phyloP scores from a whole-genome alignment of 2,113 vertebrate genomes.

The Nettapus auritus region DNA sequence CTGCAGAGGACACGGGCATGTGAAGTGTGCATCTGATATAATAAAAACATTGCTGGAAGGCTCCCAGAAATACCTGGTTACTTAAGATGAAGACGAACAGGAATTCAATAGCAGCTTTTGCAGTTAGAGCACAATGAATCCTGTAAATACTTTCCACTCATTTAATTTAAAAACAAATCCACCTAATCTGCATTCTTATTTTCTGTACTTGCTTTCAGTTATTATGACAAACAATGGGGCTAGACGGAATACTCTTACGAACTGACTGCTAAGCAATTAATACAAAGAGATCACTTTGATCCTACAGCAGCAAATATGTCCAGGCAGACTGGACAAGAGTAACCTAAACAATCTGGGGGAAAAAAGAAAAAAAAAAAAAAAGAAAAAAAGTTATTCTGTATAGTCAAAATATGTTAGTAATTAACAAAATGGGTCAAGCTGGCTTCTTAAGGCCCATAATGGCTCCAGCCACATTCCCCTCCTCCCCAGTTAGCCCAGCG shows the following conservation, averaged over 20 bases:
- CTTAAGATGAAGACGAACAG: background rate
- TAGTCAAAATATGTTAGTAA: background rate
- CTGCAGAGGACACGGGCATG: background rate
- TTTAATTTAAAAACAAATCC: slow-evolving; percentile 1
- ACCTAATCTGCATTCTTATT: background rate
- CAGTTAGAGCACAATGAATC: background rate
- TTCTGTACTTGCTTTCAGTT: background rate
- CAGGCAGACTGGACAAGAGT: background rate
- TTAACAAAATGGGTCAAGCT: background rate
- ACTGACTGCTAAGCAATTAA: background rate
- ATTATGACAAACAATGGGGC: background rate
- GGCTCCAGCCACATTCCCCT: background rate
- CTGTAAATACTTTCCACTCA: background rate
- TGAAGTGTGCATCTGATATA: background rate
- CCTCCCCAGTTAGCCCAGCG: background rate
- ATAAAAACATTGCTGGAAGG: background rate
- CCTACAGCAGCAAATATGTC: background rate
- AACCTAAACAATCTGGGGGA: background rate
- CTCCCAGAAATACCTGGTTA: background rate
- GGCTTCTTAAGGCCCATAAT: background rate
- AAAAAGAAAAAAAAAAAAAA: no score
- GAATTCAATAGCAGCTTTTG: background rate
- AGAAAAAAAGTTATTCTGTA: background rate
- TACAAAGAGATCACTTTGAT: background rate
- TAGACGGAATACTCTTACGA: background rate